phyloP scores from a whole-genome alignment of 2,888 invertebrate species.

The Synergus laeviventris region DNA sequence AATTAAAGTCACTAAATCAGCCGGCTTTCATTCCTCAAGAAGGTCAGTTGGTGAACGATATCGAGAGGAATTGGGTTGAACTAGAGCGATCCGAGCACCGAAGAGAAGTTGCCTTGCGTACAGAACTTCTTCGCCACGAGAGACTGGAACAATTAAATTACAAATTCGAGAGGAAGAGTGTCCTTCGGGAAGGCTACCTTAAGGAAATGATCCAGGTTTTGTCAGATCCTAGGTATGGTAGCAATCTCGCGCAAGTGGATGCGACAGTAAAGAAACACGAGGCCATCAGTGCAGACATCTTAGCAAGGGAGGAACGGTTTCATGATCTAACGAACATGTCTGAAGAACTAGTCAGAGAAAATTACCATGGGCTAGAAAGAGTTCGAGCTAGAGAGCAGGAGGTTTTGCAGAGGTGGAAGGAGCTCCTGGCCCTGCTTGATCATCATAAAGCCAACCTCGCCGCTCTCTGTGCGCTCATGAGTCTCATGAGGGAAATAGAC shows the following conservation, averaged over 20 bases:
- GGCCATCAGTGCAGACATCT: slow-evolving; percentile 97
- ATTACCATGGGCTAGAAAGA: slow-evolving; percentile 92
- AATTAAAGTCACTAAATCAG: slow-evolving; percentile 94
- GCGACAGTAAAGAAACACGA: slow-evolving; percentile 99
- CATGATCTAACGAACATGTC: slow-evolving; percentile 96
- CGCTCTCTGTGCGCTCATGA: slow-evolving; percentile 90
- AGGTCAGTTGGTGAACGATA: slow-evolving; percentile 94
- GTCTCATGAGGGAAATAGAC: slow-evolving; percentile 93
- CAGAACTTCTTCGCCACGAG: slow-evolving; percentile 94
- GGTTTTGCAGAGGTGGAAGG: slow-evolving; percentile 91
- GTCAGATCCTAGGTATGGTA: slow-evolving; percentile 93
- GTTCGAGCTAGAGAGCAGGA: slow-evolving; percentile 85
- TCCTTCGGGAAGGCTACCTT: slow-evolving; percentile 94
- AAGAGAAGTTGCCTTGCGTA: slow-evolving; percentile 93
- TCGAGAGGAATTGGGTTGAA: slow-evolving; percentile 95
- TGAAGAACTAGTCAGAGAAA: slow-evolving; percentile 91
- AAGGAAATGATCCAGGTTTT: slow-evolving; percentile 98
- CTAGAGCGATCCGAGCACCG: slow-evolving; percentile 96
- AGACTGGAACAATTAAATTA: slow-evolving; percentile 95
- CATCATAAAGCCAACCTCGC: slow-evolving; percentile 87
- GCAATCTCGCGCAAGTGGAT: slow-evolving; percentile 94
- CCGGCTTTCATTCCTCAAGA: slow-evolving; percentile 91
- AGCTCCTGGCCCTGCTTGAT: slow-evolving; percentile 89
- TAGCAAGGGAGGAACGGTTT: slow-evolving; percentile 95
- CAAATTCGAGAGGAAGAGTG: slow-evolving; percentile 96